These are phyloP conservation scores for Amiota minor DNA, from an alignment of 2,888 invertebrate genomes.

Conservation along the genomic window DNA sequence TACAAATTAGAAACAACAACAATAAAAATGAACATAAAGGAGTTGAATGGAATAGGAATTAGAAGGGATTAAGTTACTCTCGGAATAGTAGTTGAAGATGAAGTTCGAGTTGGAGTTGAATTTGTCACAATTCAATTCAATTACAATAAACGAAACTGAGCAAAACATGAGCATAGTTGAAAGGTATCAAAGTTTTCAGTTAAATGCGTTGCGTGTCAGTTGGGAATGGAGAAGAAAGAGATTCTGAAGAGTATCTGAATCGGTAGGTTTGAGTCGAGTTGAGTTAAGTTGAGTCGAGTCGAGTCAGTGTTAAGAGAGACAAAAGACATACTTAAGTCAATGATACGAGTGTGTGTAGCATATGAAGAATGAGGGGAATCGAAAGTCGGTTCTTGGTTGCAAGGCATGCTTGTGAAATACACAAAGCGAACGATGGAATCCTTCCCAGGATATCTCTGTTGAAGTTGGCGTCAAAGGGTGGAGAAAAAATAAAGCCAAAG, in stretches of 20 bases:
- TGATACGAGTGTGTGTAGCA: neutral
- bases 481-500: slow-evolving; percentile 37
- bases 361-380: no score
- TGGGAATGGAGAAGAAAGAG: no score
- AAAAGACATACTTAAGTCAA: slow-evolving; percentile 43
- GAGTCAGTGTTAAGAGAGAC: neutral
- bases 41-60: neutral
- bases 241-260: no score
- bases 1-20: neutral
- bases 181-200: slow-evolving; percentile 13
- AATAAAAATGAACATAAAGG: neutral
- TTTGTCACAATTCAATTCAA: neutral
- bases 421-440: neutral
- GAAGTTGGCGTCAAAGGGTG: slow-evolving; percentile 16
- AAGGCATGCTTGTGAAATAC: neutral
- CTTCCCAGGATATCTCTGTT: neutral
- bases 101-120: neutral
- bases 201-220: no score
- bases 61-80: no score
- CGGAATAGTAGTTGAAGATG: no score
- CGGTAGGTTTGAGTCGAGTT: neutral
- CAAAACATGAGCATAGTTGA: slow-evolving; percentile 6
- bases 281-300: neutral
- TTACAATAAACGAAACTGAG: neutral
- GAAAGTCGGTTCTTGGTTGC: no score